phyloP scores from a whole-genome alignment of 2,797 vertebrate species.

The Neostethus bicornis region DNA sequence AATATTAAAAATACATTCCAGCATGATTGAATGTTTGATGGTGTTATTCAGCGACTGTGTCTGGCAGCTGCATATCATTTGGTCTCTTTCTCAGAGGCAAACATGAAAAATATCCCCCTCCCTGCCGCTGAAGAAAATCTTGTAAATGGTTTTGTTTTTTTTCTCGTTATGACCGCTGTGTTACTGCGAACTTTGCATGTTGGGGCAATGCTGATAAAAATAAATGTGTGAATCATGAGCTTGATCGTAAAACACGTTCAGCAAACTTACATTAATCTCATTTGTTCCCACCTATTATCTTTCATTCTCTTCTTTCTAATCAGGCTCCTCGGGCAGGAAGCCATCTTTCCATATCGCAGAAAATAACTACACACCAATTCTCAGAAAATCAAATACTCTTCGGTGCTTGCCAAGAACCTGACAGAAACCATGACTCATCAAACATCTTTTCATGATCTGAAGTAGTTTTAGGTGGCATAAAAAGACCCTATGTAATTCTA shows the following conservation, averaged over 20 bases:
- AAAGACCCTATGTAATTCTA: no score
- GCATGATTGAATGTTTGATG: slow-evolving; percentile 71
- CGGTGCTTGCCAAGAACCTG: slow-evolving; percentile 37
- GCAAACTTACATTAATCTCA: slow-evolving; percentile 34
- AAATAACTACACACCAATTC: slow-evolving; percentile 21
- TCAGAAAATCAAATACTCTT: slow-evolving; percentile 44
- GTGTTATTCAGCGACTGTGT: slow-evolving; percentile 60
- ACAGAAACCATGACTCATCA: slow-evolving; percentile 44
- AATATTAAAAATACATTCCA: slow-evolving; percentile 77
- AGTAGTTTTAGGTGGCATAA: no score
- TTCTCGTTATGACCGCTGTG: not conserved
- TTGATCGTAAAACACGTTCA: slow-evolving; percentile 12
- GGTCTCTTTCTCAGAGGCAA: slow-evolving; percentile 31
- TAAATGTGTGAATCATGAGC: slow-evolving; percentile 7
- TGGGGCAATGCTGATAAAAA: slow-evolving; percentile 17
- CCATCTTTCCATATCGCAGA: slow-evolving; percentile 26
- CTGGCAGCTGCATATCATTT: slow-evolving; percentile 45
- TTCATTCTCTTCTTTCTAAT: slow-evolving; percentile 46
- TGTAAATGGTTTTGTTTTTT: slow-evolving; percentile 1
- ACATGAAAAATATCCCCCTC: slow-evolving; percentile 24
- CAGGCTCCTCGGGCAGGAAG: slow-evolving; percentile 18
- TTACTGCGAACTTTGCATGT: slow-evolving; percentile 26
- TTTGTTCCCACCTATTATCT: slow-evolving; percentile 44
- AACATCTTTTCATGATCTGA: slow-evolving; percentile 34
- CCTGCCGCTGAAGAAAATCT: slow-evolving; percentile 10